Percentiles rank a stretch among this genome's conserved stretches.
These are phyloP conservation scores for Unio delphinus DNA, from an alignment of 2,888 invertebrate species.

Conservation along the genomic window DNA sequence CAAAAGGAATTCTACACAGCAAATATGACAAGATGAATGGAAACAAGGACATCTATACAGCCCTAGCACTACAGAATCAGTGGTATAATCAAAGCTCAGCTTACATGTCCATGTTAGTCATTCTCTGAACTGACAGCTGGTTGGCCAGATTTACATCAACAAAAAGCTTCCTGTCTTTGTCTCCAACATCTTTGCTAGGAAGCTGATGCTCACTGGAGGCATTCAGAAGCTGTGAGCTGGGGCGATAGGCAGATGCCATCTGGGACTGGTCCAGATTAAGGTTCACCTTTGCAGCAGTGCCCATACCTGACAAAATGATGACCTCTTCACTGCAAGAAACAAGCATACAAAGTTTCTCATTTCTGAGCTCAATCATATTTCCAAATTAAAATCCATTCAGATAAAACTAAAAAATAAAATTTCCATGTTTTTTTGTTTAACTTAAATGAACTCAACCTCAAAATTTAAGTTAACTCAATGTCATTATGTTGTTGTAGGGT, in stretches of 20 bases:
- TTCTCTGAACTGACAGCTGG: slow-evolving; percentile 47
- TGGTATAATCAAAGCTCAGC: not conserved
- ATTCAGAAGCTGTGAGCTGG: slow-evolving; percentile 17
- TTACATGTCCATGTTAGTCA: slow-evolving; percentile 4
- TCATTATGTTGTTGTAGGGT: too few relatives aligned
- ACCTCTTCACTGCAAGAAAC: slow-evolving; percentile 86
- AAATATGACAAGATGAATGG: not conserved
- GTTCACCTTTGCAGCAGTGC: slow-evolving; percentile 87
- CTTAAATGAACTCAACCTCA: too few relatives aligned
- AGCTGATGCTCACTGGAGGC: slow-evolving; percentile 22
- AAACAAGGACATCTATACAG: not conserved
- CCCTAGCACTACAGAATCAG: too few relatives aligned
- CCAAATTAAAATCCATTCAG: too few relatives aligned
- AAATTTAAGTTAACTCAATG: too few relatives aligned
- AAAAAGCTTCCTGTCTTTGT: slow-evolving; percentile 59
- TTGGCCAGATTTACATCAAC: slow-evolving; percentile 69
- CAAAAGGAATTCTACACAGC: not conserved
- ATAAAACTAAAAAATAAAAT: too few relatives aligned
- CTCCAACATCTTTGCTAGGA: slow-evolving; percentile 40
- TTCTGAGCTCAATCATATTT: too few relatives aligned
- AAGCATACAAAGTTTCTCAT: not conserved
- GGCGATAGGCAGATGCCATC: slow-evolving; percentile 10
- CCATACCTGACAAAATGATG: slow-evolving; percentile 92
- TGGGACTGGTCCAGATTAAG: slow-evolving; percentile 43
- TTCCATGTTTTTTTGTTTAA: too few relatives aligned